Conservation (phyloP, 2,113 vertebrate genomes). For the Caretta caretta region DNA sequence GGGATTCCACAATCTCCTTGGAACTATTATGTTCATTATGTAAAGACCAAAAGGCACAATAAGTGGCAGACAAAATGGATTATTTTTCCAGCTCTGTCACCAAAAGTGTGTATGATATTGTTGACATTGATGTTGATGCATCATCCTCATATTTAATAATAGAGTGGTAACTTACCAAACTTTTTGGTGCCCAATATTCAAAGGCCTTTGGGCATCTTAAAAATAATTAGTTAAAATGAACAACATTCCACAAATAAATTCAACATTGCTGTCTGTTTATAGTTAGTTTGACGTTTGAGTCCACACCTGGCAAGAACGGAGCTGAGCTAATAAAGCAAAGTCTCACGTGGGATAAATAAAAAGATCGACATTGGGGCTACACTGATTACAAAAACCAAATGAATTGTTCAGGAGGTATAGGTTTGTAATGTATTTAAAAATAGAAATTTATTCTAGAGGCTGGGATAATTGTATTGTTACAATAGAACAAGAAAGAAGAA, state of each 20-base stretch:
- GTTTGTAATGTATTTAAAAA: slow-evolving; percentile 54
- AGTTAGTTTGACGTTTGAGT: not conserved
- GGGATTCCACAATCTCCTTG: not conserved
- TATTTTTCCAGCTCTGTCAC: slow-evolving; percentile 14
- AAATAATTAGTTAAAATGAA: not conserved
- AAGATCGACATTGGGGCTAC: fast-evolving
- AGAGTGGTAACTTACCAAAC: not conserved
- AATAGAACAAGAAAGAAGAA: slow-evolving; percentile 72
- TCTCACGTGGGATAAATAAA: not conserved
- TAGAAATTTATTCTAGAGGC: slow-evolving; percentile 28
- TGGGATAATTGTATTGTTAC: slow-evolving; percentile 51
- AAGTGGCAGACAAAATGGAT: not conserved
- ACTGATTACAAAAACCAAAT: fast-evolving
- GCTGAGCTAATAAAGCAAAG: not conserved
- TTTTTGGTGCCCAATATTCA: not conserved
- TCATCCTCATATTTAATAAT: not conserved
- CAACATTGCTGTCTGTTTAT: not conserved
- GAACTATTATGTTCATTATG: not conserved
- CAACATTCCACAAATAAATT: not conserved
- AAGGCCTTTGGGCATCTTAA: not conserved
- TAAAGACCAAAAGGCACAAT: not conserved
- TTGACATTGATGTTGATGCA: not conserved
- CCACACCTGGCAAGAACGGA: not conserved
- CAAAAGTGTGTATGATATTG: not conserved
- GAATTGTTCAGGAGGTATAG: not conserved